These are phyloP conservation scores for Aphidius ervi DNA, from an alignment of 1,140 invertebrate genomes.

Conservation along the genomic window DNA sequence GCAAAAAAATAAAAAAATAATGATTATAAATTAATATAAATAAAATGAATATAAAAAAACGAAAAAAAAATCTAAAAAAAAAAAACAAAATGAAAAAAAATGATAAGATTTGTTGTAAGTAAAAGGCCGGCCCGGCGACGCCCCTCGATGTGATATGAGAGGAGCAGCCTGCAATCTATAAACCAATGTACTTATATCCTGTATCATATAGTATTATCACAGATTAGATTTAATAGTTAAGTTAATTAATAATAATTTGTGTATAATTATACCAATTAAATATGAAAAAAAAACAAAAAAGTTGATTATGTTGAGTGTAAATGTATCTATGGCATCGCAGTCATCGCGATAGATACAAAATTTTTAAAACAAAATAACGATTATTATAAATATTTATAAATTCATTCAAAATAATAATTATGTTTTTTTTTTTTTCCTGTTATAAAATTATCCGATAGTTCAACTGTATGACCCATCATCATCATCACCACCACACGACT, in stretches of 20 bases:
- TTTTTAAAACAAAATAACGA: neutral
- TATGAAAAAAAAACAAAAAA: constrained; percentile 1
- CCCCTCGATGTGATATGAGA: constrained; percentile 56
- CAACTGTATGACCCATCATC: no score
- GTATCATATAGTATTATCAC: constrained; percentile 52
- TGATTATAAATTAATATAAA: constrained; percentile 18
- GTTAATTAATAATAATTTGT: constrained; percentile 19
- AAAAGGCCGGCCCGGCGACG: constrained; percentile 51
- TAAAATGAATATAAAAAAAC: constrained; percentile 10
- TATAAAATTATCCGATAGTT: no score
- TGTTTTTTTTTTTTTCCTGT: no score
- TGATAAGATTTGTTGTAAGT: constrained; percentile 29
- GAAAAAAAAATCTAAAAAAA: constrained; percentile 9
- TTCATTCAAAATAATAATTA: no score
- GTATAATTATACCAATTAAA: neutral
- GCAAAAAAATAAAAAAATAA: constrained; percentile 2
- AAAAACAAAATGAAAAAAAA: constrained; percentile 22
- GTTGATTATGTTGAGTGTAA: neutral
- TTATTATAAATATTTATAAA: neutral
- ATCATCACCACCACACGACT: no score
- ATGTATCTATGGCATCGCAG: constrained; percentile 8
- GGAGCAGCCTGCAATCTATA: constrained; percentile 56
- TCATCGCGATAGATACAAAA: neutral
- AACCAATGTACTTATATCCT: constrained; percentile 56
- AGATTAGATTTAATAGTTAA: constrained; percentile 27